A percentile compares a stretch with the other conserved stretches of the same genome.
Conservation (phyloP, 2,113 vertebrate species). For the human region DNA sequence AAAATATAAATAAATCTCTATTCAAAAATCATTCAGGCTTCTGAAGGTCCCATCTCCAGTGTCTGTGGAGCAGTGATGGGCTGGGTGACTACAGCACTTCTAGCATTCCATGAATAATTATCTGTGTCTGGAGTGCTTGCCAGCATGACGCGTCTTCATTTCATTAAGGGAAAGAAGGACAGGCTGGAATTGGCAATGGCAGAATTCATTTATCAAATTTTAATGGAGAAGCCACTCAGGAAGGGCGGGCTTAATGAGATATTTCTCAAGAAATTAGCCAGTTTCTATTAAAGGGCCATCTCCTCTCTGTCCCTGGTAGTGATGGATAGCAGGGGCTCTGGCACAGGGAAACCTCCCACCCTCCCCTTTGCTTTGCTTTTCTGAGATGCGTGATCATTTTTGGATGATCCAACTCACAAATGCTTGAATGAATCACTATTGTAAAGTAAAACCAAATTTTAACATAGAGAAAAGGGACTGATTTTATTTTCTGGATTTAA, state of each 20-base stretch:
- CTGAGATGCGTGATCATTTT: neutral
- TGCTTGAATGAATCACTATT: neutral
- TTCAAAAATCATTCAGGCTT: slow-evolving; percentile 3
- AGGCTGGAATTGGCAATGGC: slow-evolving; percentile 81
- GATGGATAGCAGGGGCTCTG: slow-evolving; percentile 52
- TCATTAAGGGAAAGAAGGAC: slow-evolving; percentile 79
- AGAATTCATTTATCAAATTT: slow-evolving; percentile 90
- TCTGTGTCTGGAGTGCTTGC: slow-evolving; percentile 73
- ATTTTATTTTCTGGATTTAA: neutral
- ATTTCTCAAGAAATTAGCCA: slow-evolving; percentile 89
- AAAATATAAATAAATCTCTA: slow-evolving; percentile 60
- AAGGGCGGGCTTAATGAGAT: slow-evolving; percentile 88
- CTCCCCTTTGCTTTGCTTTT: neutral
- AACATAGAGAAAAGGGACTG: neutral
- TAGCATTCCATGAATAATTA: slow-evolving; percentile 78
- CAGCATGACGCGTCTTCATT: slow-evolving; percentile 80
- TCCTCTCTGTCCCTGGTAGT: slow-evolving; percentile 48
- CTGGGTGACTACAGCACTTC: slow-evolving; percentile 20
- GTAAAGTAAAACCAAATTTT: neutral
- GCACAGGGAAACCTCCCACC: neutral
- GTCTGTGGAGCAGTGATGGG: neutral
- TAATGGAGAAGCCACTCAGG: slow-evolving; percentile 87
- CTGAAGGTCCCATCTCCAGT: neutral
- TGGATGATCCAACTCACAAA: neutral
- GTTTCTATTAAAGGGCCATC: slow-evolving; percentile 84